Evolutionary conservation across 1,140 invertebrate species (phyloP).

Genomic region (Neuroterus valhalla): DNA sequence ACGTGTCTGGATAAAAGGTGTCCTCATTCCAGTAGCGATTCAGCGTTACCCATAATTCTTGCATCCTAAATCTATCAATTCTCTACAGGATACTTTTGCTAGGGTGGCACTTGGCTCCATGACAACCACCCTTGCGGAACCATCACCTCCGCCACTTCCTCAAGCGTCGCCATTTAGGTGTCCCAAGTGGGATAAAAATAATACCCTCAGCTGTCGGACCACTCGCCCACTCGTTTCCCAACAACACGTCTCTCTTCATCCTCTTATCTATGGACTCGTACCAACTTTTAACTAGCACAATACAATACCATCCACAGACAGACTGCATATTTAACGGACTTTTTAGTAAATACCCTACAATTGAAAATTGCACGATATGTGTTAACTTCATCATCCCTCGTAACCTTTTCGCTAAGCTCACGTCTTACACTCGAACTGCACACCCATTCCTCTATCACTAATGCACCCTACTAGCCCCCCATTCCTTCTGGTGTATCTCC

Average conservation of each 20-base stretch:
- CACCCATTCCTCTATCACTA: too few relatives aligned
- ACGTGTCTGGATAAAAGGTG: constrained; percentile 33
- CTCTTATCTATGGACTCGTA: constrained; percentile 51
- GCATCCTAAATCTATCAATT: constrained; percentile 54
- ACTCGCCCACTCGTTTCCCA: constrained; percentile 16
- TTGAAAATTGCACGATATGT: too few relatives aligned
- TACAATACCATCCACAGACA: constrained; percentile 38
- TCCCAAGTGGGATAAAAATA: not conserved
- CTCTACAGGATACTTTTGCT: constrained; percentile 29
- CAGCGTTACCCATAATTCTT: constrained; percentile 44
- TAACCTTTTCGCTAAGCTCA: too few relatives aligned
- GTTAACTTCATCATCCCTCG: too few relatives aligned
- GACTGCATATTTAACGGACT: not conserved
- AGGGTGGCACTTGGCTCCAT: constrained; percentile 21
- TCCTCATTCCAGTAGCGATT: constrained; percentile 33
- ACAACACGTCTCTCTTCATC: constrained; percentile 38
- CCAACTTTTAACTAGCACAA: constrained; percentile 58
- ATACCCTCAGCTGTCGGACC: not conserved
- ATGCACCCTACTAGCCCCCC: too few relatives aligned
- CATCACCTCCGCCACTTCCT: not conserved
- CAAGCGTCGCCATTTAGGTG: constrained; percentile 4
- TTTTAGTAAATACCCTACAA: not conserved
- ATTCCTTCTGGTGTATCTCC: too few relatives aligned
- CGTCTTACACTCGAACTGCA: too few relatives aligned
- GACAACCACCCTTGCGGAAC: constrained; percentile 25